Evolutionary conservation across 2,888 invertebrate species (phyloP), one percentile per base, ranked within the genome.

Genomic region (Rhimphoctona megacephalus): DNA sequence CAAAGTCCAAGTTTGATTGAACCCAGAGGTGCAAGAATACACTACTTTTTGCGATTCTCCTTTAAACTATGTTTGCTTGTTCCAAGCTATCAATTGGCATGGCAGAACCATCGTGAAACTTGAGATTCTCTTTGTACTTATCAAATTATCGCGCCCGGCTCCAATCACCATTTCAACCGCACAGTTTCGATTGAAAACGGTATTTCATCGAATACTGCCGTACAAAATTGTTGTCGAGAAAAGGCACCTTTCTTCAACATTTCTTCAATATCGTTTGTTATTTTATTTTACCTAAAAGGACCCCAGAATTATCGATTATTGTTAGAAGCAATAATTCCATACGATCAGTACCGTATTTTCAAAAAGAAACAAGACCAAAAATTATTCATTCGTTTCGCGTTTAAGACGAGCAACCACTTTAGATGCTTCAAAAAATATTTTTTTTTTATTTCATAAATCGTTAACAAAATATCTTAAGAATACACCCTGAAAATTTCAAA

Each of bases 81-180:
- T 49, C 30, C 30, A 4, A 49, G 49, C 49, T 49, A 70, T 70
- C 46, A 70, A 70, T 70, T 14, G 70, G 43, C 46, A 70, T 17
- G 70, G 17, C 17, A 49, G 46, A 30, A 9, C 49, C 25, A 22
- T 22, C 17, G 25, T 3, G 70, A 49, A 70, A 70, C 49, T 70
- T 33, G 70, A 70, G 49, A 70, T 70, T 70, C 49, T 70, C 49
- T 70, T 49, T 70, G 49, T 49, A 30, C 49, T 30, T 25, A n/a
- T 8, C 57, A 69, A 57, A 67, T 54, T 74, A 49, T 39, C 64
- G 46, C 19, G 33, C n/a, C 33, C 17, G 64, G 43, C 46, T 66
- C 33, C 73, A 79, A 74, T 83, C 73, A 69, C 73, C 17, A 69
- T 83, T 83, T 36, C 61, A 74, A 73, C 57, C 73, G 25, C 73